These are phyloP conservation scores for Scrobipalpa atriplicella DNA, from an alignment of 2,888 invertebrate genomes.

Conservation along the genomic window DNA sequence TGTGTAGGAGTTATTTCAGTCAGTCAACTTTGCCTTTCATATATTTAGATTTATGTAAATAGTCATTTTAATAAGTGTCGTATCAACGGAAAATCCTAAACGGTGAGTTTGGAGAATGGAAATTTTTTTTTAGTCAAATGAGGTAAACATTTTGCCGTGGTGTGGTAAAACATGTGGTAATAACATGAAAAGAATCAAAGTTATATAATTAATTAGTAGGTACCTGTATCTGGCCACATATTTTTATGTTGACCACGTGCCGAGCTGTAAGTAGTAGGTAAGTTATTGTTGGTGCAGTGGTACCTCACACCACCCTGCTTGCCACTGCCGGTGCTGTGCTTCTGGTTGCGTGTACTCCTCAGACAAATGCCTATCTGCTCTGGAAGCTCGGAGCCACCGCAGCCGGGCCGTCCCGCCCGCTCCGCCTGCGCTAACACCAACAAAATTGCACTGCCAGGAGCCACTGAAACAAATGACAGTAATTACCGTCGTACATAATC, in stretches of 20 bases:
- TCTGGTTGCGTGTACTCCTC: not conserved
- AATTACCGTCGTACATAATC: constrained; percentile 24
- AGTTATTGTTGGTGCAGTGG: not conserved
- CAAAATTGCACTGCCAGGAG: constrained; percentile 19
- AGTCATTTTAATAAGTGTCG: not conserved
- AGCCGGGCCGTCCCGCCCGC: constrained; percentile 3
- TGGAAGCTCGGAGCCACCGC: constrained; percentile 12
- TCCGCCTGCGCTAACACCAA: not conserved
- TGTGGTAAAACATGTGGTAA: too few species aligned
- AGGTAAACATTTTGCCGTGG: not conserved
- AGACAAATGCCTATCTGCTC: constrained; percentile 4
- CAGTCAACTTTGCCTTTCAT: too few species aligned
- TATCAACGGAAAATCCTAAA: not conserved
- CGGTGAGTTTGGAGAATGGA: not conserved
- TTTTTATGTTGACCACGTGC: too few species aligned
- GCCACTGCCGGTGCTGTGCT: not conserved
- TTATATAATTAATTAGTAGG: too few species aligned
- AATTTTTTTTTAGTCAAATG: not conserved
- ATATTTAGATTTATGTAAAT: too few species aligned
- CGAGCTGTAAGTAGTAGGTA: too few species aligned
- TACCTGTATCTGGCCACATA: too few species aligned
- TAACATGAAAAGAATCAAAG: too few species aligned
- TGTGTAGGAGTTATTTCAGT: too few species aligned
- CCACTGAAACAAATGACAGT: constrained; percentile 20
- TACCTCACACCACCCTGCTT: not conserved